Evolutionary conservation across 1,140 invertebrate species (phyloP).

Genomic region (Piezodorus guildinii): DNA sequence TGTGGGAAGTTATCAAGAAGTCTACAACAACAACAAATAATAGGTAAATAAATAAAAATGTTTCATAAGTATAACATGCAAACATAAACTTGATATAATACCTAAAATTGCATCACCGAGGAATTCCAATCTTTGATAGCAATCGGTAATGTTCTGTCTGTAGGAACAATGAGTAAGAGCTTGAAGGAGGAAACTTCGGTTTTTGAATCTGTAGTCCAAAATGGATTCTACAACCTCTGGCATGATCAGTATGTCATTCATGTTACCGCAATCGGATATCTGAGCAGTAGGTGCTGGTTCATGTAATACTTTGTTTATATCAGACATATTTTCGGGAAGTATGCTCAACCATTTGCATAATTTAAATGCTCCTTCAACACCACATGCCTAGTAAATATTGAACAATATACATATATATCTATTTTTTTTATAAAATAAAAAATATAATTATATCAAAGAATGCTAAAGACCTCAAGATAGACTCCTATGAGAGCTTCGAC

Average conservation of each 20-base stretch:
- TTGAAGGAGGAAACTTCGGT: conserved; percentile 77
- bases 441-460: neutral
- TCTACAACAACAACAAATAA: conserved; percentile 40
- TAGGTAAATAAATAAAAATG: neutral
- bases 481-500: conserved; percentile 76
- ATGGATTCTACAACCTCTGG: conserved; percentile 58
- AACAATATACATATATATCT: neutral
- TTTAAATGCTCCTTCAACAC: conserved; percentile 21
- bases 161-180: conserved; percentile 96
- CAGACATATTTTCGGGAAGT: neutral
- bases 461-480: conserved; percentile 43
- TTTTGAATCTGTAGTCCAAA: conserved; percentile 76
- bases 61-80: neutral
- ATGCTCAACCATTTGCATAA: conserved; percentile 9
- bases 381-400: conserved; percentile 4
- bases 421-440: neutral
- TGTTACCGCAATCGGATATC: neutral
- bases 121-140: conserved; percentile 94
- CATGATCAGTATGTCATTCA: neutral
- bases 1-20: conserved; percentile 77
- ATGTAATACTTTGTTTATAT: conserved; percentile 11
- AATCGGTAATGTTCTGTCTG: conserved; percentile 80
- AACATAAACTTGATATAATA: conserved; percentile 29
- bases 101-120: conserved; percentile 92
- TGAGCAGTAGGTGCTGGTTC: conserved; percentile 3